These are phyloP conservation scores for Lycorma delicatula DNA, from an alignment of 1,140 invertebrate species.

Conservation along the genomic window DNA sequence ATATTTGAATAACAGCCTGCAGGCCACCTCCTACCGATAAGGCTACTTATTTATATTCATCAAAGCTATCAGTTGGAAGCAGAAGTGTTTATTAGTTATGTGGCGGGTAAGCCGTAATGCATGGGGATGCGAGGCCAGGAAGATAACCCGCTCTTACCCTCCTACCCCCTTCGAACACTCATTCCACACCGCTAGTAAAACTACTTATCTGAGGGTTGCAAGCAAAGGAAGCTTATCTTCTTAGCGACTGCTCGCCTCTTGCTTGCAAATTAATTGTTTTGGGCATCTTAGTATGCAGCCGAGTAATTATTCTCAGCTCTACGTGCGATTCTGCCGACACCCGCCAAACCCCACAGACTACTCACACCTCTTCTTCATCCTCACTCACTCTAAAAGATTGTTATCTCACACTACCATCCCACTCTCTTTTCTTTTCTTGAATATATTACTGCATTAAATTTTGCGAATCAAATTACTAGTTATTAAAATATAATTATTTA, in stretches of 20 bases:
- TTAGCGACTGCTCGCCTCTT: constrained; percentile 1
- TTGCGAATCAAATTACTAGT: too few relatives aligned
- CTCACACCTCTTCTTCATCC: too few relatives aligned
- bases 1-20: constrained; percentile 6
- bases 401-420: too few relatives aligned
- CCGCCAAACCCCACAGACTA: too few relatives aligned
- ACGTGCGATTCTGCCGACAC: too few relatives aligned
- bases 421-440: too few relatives aligned
- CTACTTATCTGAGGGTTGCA: constrained; percentile 3
- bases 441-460: too few relatives aligned
- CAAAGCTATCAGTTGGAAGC: constrained; percentile 4
- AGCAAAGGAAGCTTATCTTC: constrained; percentile 6
- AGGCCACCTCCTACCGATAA: constrained; percentile 3
- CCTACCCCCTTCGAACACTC: not conserved
- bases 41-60: constrained; percentile 5
- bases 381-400: too few relatives aligned
- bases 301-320: not conserved
- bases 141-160: not conserved
- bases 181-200: not conserved
- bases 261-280: constrained; percentile 5
- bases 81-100: constrained; percentile 5
- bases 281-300: constrained; percentile 6
- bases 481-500: too few relatives aligned
- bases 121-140: not conserved
- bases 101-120: not conserved